Base-by-base conservation (phyloP, 2,888 invertebrate species). In the Melipona beecheii region DNA sequence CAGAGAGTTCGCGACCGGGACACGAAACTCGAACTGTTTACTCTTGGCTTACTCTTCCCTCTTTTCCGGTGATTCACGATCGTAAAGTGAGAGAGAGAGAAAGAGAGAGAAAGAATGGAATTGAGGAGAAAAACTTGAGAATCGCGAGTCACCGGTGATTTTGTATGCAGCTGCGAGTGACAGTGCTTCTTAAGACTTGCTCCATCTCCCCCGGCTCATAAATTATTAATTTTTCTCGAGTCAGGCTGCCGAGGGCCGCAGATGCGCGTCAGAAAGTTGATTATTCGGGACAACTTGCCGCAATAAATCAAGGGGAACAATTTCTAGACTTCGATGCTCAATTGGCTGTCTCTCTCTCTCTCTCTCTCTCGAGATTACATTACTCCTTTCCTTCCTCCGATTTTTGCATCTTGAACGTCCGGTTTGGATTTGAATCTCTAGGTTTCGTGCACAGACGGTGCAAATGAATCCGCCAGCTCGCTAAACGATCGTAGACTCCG, bases 1-100 rank as follows among this genome's bases (percentile, higher is more conserved):
- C 52, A 21, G 52, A 36, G 69, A 76, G 75, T 75, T 75, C 66
- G 70, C 31, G 70, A 21, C 11, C 54, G 52, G 24, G 19, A 71
- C 71, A 62, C 62, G 76, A 71, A 71, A 64, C 62, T 71, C 76
- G n/a, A 71, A 76, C 76, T 76, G 71, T 76, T 76, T 54, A 49
- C 76, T 27, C 27, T 76, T 71, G 54, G 75, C 69, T 50, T 27
- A 27, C 27, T 27, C 27, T 27, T 36, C 60, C 50, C 36, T 54
- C 76, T 76, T 71, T 76, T 70, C 62, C 62, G 76, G 62, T 62
- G 76, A 76, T 60, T 71, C 71, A 70, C 70, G 75, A 19, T 11
- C 56, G 54, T 11, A 52, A 64, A 13, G 69, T 3, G 52, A 4
- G 4, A 49, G 17, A 17, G 43, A n/a, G 13, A 62, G 21, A 13